Evolutionary conservation across 2,888 invertebrate species (phyloP), one percentile per base, ranked within the genome.

Genomic region (Tipula unca): DNA sequence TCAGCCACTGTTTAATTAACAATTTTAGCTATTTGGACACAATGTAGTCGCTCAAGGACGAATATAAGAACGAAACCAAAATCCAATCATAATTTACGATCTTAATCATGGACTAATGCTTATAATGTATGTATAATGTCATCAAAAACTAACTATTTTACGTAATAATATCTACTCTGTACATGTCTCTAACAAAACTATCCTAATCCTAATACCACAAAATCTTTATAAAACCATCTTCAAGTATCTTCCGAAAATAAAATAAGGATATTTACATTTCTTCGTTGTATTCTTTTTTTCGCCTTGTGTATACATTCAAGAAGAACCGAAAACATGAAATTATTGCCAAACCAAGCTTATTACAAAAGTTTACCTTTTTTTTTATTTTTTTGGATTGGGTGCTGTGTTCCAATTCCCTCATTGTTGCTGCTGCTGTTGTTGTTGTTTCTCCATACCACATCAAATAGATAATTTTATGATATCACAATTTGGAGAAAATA

Each of bases 271-370:
- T 69, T 69, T 69, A 69, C 25, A 69, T 69, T 69, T 69, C 69
- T 69, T 69, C 69, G 69, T 48, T 17, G 17, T 17, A 36, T 36
- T 36, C 4, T 36, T n/a, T n/a, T 13, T 5, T 13, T 36, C 36
- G 10, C n/a, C 42, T 14, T 42, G n/a, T n/a, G 48, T 48, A 48
- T 10, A 69, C 69, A 69, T 69, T 69, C 0, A 48, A 17, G 8
- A 69, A 25, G 69, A 69, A 20, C 69, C 69, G 69, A 69, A 69
- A 69, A 69, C 69, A 69, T 25, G 69, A 69, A 25, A 69, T 69
- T 69, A 69, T 69, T 69, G 69, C 69, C 69, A 69, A 69, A 69
- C 69, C 69, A 69, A 69, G 69, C 69, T 69, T 69, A 69, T 69
- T 69, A 69, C 69, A 69, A 25, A 69, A 13, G 8, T 69, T 25